A percentile compares a stretch with the other conserved stretches of the same genome.
Conservation (phyloP, 2,113 vertebrate species). For the Oplegnathus fasciatus region DNA sequence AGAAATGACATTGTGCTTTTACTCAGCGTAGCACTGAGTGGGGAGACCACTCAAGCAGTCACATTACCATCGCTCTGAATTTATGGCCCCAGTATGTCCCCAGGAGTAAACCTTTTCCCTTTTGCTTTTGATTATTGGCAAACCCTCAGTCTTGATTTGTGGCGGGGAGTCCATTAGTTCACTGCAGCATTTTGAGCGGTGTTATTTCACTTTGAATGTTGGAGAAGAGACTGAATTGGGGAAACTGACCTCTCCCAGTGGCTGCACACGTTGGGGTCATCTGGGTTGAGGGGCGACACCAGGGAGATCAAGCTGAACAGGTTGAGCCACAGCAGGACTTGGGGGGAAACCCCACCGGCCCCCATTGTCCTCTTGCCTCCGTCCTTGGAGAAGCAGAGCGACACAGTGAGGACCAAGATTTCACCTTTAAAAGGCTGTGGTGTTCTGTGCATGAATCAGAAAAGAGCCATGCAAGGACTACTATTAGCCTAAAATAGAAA, state of each 20-base stretch:
- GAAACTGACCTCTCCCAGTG: constrained; percentile 94
- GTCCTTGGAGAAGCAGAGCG: constrained; percentile 42
- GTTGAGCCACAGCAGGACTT: constrained; percentile 72
- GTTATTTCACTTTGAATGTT: constrained; percentile 23
- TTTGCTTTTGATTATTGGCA: constrained; percentile 64
- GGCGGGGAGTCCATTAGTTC: constrained; percentile 56
- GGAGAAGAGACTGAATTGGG: background rate
- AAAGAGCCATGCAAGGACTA: background rate
- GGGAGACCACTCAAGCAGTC: constrained; percentile 55
- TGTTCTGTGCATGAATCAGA: background rate
- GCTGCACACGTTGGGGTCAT: constrained; percentile 97
- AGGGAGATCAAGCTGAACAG: constrained; percentile 82
- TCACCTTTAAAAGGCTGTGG: background rate
- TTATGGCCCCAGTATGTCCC: constrained; percentile 57
- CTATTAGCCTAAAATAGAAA: background rate
- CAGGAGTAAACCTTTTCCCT: constrained; percentile 49
- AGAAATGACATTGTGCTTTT: constrained; percentile 48
- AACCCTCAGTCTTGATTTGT: constrained; percentile 66
- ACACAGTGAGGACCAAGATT: background rate
- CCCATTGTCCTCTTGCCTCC: constrained; percentile 81
- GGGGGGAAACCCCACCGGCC: constrained; percentile 37
- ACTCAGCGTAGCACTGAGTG: constrained; percentile 37
- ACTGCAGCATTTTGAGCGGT: constrained; percentile 21
- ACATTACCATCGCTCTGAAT: constrained; percentile 54
- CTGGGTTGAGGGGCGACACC: constrained; percentile 88